Evolutionary conservation across 1,140 invertebrate species (phyloP).

Genomic region (Manduca sexta): DNA sequence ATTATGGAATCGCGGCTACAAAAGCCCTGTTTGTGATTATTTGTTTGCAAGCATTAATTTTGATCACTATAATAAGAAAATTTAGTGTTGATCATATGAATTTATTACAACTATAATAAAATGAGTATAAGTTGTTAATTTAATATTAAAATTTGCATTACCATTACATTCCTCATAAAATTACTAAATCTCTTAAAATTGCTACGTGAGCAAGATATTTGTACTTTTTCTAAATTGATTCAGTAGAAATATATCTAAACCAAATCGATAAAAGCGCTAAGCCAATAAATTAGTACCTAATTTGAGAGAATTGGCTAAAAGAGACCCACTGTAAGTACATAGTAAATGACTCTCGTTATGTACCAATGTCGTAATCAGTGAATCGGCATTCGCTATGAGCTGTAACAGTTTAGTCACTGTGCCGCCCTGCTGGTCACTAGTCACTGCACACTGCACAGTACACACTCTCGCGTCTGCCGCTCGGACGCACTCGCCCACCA

Average conservation of each 20-base stretch:
- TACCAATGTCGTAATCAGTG: constrained; percentile 15
- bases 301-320: constrained; percentile 43
- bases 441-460: constrained; percentile 9
- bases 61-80: constrained; percentile 8
- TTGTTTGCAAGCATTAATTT: constrained; percentile 26
- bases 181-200: constrained; percentile 47
- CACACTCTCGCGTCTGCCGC: too few species aligned
- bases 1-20: constrained; percentile 50
- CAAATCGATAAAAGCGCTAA: constrained; percentile 29
- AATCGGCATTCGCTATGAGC: constrained; percentile 1
- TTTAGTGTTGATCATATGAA: constrained; percentile 23
- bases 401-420: not conserved
- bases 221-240: constrained; percentile 50
- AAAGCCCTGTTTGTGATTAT: constrained; percentile 25
- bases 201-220: constrained; percentile 68
- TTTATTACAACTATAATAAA: constrained; percentile 36
- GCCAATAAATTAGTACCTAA: constrained; percentile 48
- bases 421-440: not conserved
- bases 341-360: constrained; percentile 17
- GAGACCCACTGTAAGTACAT: constrained; percentile 44
- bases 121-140: constrained; percentile 55
- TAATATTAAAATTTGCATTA: constrained; percentile 51
- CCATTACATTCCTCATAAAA: constrained; percentile 38
- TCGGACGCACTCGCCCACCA: too few species aligned
- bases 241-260: constrained; percentile 18